Evolutionary conservation across 2,888 invertebrate genomes (phyloP), one percentile per base, ranked within the genome.

Genomic region (Apodemia mormo): DNA sequence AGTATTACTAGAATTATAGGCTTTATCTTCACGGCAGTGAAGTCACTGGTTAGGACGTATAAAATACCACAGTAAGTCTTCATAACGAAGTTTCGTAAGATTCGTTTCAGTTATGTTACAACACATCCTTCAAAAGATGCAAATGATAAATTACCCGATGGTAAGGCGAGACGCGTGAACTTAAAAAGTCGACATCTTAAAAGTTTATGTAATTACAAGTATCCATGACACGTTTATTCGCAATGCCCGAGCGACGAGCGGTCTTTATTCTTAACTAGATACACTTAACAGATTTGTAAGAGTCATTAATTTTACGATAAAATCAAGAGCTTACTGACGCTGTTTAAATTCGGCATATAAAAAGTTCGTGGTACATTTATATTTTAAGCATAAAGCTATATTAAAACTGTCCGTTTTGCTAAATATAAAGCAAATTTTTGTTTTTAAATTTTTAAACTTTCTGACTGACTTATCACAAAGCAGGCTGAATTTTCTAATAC

Each of bases 211-310:
- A 52, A 52, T 52, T 52, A 52, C 52, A 6, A n/a, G 52, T 52
- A 52, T 52, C 52, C n/a, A 52, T 52, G n/a, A 52, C 52, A 52
- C n/a, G 52, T 52, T 52, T n/a, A 52, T n/a, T 45, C 45, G 45
- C 10, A 45, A 52, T 10, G n/a, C n/a, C 52, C 52, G n/a, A 52
- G 52, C n/a, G 52, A n/a, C 52, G n/a, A 52, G 52, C 52, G 52
- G n/a, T 3, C 6, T 52, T 52, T n/a, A n/a, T 52, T 52, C 1
- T n/a, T 14, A 6, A n/a, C 52, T 52, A 52, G 52, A n/a, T 52
- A 52, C n/a, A n/a, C n/a, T 52, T 52, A 52, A 52, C 14, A 52
- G 52, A 49, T 49, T 49, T 49, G 5, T 49, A 14, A 14, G 10
- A 12, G 49, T 49, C 49, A 49, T 49, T 49, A 49, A 49, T 49